These are phyloP conservation scores for Elegia similella DNA, from an alignment of 2,888 invertebrate species.

Conservation along the genomic window DNA sequence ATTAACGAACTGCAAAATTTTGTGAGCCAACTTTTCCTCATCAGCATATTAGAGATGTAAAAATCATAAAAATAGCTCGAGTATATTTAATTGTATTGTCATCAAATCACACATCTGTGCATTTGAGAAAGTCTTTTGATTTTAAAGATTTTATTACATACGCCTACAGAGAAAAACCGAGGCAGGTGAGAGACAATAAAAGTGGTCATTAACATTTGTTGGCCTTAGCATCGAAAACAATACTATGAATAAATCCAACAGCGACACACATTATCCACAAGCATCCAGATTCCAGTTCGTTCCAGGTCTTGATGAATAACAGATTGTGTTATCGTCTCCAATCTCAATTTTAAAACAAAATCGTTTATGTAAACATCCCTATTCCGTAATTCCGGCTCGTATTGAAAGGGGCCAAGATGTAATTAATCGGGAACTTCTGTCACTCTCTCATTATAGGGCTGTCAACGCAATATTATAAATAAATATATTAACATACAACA, in stretches of 20 bases:
- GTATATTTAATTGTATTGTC: too few relatives aligned
- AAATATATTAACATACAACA: too few relatives aligned
- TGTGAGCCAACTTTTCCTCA: too few relatives aligned
- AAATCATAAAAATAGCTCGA: too few relatives aligned
- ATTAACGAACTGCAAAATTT: too few relatives aligned
- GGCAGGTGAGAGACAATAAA: too few relatives aligned
- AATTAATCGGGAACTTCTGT: slow-evolving; percentile 75
- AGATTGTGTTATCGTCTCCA: not conserved
- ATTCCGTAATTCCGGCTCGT: slow-evolving; percentile 52
- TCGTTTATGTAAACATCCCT: slow-evolving; percentile 30
- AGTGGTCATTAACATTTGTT: not conserved
- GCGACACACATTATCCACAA: not conserved
- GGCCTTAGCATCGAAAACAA: not conserved
- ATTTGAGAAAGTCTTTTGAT: too few relatives aligned
- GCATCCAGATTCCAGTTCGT: slow-evolving; percentile 6
- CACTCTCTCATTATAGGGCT: slow-evolving; percentile 36
- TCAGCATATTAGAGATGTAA: too few relatives aligned
- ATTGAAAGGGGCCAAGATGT: slow-evolving; percentile 63
- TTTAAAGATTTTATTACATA: too few relatives aligned
- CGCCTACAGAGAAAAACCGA: too few relatives aligned
- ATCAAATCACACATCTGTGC: too few relatives aligned
- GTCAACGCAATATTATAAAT: too few relatives aligned
- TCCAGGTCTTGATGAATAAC: slow-evolving; percentile 13
- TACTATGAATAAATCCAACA: not conserved
- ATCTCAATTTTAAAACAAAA: slow-evolving; percentile 12